Base-by-base conservation (phyloP, 2,888 invertebrate species). In the Caenorhabditis parvicauda region DNA sequence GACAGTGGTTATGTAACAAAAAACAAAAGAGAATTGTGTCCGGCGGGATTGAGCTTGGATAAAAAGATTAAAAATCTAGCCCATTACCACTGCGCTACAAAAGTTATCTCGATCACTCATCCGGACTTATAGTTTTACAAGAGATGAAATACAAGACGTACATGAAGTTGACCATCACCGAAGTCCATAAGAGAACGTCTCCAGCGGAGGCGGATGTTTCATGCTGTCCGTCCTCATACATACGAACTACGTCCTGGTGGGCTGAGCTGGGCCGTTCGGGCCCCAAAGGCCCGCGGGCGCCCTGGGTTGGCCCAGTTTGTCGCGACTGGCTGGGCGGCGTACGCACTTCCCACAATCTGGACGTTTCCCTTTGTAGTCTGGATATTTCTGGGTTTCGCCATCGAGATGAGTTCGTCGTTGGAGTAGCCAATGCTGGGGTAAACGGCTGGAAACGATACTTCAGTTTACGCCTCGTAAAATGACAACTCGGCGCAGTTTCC, bases 291-390 rank as follows among this genome's bases (percentile, higher is more conserved):
- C n/a, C n/a, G n/a, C n/a, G n/a, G n/a, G n/a, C n/a, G 19, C 3
- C 24, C 35, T 14, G 54, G 55, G 19, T 63, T 41, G 17, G 51
- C 39, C 59, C 62, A 59, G 14, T 29, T 51, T 21, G 56, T 28
- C 24, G 56, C 59, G 47, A 64, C 57, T 44, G 67, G 67, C 17
- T 64, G 59, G 3, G 64, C 64, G 14, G 52, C 57, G 51, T 68
- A 68, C 6, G 58, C 60, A 14, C 46, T 28, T 22, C 65, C 68
- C 55, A 68, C 58, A 32, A 68, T 53, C 29, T 63, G 60, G 2
- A 68, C 68, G 43, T 65, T 65, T 6, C 54, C 63, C 55, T 63
- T 58, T 22, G 48, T 51, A 14, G 63, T 63, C 44, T 63, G 58
- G 35, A 63, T 55, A 5, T 38, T 51, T 54, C 63, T 51, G 22